Conservation (phyloP, 2,113 vertebrate species). For the Rhinolophus sinicus region DNA sequence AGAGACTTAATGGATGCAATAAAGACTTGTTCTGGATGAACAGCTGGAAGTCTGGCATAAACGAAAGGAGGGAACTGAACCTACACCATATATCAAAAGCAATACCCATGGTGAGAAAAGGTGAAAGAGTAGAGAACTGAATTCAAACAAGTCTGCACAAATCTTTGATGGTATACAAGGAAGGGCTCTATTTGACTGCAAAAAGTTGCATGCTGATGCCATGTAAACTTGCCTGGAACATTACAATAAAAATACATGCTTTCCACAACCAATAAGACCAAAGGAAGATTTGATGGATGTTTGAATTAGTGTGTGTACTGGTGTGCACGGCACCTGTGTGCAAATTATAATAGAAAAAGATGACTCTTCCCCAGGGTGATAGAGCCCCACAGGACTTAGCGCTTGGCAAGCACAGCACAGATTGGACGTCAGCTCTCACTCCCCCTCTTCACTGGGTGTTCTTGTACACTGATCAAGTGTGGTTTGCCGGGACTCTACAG, state of each 20-base stretch:
- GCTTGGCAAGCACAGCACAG: neutral
- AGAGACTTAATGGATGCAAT: neutral
- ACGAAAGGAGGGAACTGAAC: neutral
- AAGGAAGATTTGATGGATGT: neutral
- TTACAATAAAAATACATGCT: neutral
- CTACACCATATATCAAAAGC: neutral
- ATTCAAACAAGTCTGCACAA: neutral
- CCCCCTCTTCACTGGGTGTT: neutral
- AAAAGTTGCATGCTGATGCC: neutral
- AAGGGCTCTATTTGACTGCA: neutral
- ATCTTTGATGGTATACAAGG: neutral
- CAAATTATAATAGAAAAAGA: neutral
- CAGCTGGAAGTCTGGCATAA: neutral
- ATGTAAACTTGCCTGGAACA: neutral
- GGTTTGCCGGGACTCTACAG: neutral
- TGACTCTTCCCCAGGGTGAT: neutral
- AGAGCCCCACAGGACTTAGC: neutral
- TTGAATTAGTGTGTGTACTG: neutral
- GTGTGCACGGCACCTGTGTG: neutral
- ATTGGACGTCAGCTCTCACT: neutral
- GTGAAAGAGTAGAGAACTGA: neutral
- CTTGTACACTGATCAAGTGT: neutral
- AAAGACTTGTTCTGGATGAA: neutral
- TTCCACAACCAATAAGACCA: neutral
- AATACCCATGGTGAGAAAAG: neutral